phyloP scores from a whole-genome alignment of 1,140 invertebrate species.

The Drosophila subobscura region DNA sequence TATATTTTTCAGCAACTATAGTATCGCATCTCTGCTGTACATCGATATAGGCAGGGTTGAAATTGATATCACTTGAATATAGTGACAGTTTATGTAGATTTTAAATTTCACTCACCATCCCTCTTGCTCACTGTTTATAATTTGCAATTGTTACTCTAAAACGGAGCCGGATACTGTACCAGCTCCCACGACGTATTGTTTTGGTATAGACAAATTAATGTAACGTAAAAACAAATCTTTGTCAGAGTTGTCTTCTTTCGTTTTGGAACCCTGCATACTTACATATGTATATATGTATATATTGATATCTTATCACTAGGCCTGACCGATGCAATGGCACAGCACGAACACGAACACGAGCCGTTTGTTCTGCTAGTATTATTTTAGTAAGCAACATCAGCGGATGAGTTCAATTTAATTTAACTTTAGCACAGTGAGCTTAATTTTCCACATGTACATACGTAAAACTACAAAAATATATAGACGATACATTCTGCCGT shows the following conservation, averaged over 20 bases:
- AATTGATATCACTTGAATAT: neutral
- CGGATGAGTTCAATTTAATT: constrained; percentile 46
- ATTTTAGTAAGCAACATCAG: constrained; percentile 47
- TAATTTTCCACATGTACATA: constrained; percentile 11
- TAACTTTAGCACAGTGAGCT: neutral
- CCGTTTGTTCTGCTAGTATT: constrained; percentile 61
- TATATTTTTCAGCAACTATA: too few relatives aligned
- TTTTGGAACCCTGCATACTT: constrained; percentile 23
- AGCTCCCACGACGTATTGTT: too few relatives aligned
- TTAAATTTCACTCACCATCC: constrained; percentile 20
- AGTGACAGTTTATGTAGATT: constrained; percentile 1
- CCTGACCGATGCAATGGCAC: constrained; percentile 24
- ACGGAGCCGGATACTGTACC: too few relatives aligned
- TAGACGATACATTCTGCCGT: neutral
- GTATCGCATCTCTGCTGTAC: too few relatives aligned
- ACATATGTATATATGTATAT: neutral
- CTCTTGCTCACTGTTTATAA: neutral
- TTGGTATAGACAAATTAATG: too few relatives aligned
- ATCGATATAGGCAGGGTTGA: constrained; percentile 3
- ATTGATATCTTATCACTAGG: constrained; percentile 62
- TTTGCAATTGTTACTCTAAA: too few relatives aligned
- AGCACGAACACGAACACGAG: constrained; percentile 3
- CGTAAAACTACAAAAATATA: neutral
- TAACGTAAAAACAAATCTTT: too few relatives aligned
- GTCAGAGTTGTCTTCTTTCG: neutral